phyloP scores from a whole-genome alignment of 2,113 vertebrate species.

The Vidua chalybeata region DNA sequence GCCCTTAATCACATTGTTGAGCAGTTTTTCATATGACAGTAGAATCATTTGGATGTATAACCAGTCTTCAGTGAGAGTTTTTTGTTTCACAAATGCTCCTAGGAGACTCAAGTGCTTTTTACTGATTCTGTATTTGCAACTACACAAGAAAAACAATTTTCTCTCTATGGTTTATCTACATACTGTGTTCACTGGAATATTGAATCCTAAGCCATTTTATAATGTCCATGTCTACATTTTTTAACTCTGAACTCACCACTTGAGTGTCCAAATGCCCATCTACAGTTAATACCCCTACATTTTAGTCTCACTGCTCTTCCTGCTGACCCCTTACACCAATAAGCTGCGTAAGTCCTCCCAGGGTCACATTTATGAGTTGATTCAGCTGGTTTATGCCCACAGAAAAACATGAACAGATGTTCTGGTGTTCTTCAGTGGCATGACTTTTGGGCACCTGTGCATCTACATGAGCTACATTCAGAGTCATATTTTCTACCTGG shows the following conservation, averaged over 20 bases:
- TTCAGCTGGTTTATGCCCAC: background rate
- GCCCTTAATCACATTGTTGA: background rate
- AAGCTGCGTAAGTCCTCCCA: background rate
- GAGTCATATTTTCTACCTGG: background rate
- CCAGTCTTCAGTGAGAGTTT: background rate
- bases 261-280: background rate
- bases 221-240: rapidly evolving
- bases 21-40: background rate
- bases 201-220: background rate
- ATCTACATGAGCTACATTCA: rapidly evolving
- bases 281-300: background rate
- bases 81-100: background rate
- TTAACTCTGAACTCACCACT: background rate
- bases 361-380: background rate
- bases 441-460: rapidly evolving
- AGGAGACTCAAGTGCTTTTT: background rate
- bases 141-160: background rate
- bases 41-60: background rate
- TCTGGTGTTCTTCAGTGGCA: rapidly evolving
- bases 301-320: background rate
- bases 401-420: background rate
- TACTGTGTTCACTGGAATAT: background rate
- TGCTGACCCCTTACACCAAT: background rate
- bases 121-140: background rate
- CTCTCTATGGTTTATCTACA: rapidly evolving